Evolutionary conservation across 1,140 invertebrate species (phyloP).

Genomic region (Hestina assimilis): DNA sequence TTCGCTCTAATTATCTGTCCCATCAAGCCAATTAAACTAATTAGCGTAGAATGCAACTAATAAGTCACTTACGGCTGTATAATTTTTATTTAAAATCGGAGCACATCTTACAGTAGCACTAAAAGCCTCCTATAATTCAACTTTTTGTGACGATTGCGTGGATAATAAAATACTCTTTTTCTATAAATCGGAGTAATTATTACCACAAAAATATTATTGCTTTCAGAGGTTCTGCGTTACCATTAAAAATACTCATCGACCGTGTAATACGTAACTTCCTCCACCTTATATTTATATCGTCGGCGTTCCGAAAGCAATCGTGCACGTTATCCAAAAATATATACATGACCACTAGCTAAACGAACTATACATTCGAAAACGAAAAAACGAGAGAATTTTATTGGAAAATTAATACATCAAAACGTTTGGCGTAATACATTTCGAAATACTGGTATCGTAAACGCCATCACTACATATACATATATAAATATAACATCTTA

Average conservation of each 20-base stretch:
- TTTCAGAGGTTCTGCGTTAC: conserved; percentile 67
- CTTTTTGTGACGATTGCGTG: conserved; percentile 63
- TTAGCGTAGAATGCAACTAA: conserved; percentile 13
- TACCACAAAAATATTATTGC: conserved; percentile 77
- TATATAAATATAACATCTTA: conserved; percentile 79
- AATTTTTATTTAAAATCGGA: conserved; percentile 28
- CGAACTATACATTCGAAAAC: conserved; percentile 64
- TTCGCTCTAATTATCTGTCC: conserved; percentile 9
- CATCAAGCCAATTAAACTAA: conserved; percentile 20
- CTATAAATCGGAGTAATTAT: conserved; percentile 62
- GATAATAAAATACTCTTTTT: conserved; percentile 72
- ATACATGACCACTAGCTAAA: conserved; percentile 76
- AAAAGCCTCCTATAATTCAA: conserved; percentile 66
- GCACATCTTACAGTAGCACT: conserved; percentile 56
- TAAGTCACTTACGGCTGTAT: conserved; percentile 19
- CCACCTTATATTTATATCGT: conserved; percentile 42
- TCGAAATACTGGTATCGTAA: conserved; percentile 73
- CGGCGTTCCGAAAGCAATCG: conserved; percentile 64
- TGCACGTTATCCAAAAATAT: conserved; percentile 74
- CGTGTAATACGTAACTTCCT: conserved; percentile 30
- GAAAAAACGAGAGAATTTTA: conserved; percentile 61
- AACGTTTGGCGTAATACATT: conserved; percentile 75
- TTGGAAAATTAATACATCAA: conserved; percentile 75
- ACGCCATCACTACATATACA: conserved; percentile 75
- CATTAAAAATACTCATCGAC: conserved; percentile 65